Evolutionary conservation across 2,888 invertebrate genomes (phyloP).

Genomic region (Microctonus brassicae): DNA sequence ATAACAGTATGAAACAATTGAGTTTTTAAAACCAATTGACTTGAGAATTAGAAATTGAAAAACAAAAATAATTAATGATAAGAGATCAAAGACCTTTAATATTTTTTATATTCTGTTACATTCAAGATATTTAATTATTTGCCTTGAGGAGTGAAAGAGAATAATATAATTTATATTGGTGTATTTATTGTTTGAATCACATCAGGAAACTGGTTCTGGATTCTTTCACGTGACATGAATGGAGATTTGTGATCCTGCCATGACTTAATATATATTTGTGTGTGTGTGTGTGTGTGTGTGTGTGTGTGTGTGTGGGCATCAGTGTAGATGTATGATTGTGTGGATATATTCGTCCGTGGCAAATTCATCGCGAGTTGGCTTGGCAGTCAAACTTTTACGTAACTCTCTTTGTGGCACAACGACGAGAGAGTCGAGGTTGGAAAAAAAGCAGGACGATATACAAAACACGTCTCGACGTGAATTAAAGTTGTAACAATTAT

Average conservation of each 20-base stretch:
- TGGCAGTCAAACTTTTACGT: constrained; percentile 11
- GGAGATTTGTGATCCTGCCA: constrained; percentile 9
- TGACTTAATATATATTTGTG: background rate
- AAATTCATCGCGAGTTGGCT: background rate
- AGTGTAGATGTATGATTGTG: too few relatives aligned
- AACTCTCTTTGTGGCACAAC: background rate
- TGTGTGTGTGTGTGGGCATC: background rate
- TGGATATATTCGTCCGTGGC: too few relatives aligned
- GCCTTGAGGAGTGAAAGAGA: background rate
- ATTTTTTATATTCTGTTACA: background rate
- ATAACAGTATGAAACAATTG: background rate
- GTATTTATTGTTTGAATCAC: background rate
- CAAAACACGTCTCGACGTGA: background rate
- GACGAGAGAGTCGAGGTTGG: constrained; percentile 1
- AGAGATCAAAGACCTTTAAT: background rate
- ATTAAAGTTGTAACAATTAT: background rate
- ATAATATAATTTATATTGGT: background rate
- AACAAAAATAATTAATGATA: background rate
- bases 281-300: background rate
- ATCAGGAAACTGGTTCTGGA: background rate
- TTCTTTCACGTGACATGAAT: background rate
- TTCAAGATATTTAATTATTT: background rate
- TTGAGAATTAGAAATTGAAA: background rate
- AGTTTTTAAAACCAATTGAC: background rate
- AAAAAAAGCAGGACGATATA: background rate